Base-by-base conservation (phyloP, 2,888 invertebrate species). In the Synergus japonicus region DNA sequence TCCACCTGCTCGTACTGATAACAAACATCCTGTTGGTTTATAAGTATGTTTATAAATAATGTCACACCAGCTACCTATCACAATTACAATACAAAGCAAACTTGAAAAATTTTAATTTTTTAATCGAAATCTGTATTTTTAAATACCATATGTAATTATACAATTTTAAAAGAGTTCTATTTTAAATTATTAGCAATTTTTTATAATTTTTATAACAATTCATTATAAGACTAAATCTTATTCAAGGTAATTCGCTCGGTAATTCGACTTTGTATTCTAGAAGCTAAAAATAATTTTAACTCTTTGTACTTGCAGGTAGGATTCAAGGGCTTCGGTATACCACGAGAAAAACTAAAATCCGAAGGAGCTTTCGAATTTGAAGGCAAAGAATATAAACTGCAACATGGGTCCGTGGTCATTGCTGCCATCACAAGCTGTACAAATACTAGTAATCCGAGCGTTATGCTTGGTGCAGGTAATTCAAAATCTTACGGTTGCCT, bases 341-440 rank as follows among this genome's bases (percentile, higher is more conserved):
- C 95, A 0, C 92, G 94, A 0, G 94, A 94, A 0, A 96, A 96
- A 89, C 91, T 97, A 2, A 88, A 93, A 0, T 92, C 95, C 0
- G 93, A 93, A 2, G 96, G 95, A 0, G 95, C 95, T 86, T 97
- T 99, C 92, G 94, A 96, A 78, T 97, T 93, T 93, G 96, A 98
- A 88, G 96, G 96, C 8, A 94, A 95, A 83, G 95, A 96, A 82
- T 98, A 98, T 92, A 93, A 93, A 63, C 94, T 99, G 83, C 94
- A 93, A 0, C 98, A 99, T 92, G 98, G 99, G 3, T 97, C 98
- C 1, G 98, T 99, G 29, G 96, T 99, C 79, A 98, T 99, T 85
- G 98, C 99, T 0, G 99, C 99, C 77, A 99, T 99, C 87, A 99
- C 99, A 0, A 98, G 98, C 41, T 99, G 99, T 92, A 99, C 99